Conservation (phyloP, 2,113 vertebrate genomes). For the Hirundichthys speculiger region DNA sequence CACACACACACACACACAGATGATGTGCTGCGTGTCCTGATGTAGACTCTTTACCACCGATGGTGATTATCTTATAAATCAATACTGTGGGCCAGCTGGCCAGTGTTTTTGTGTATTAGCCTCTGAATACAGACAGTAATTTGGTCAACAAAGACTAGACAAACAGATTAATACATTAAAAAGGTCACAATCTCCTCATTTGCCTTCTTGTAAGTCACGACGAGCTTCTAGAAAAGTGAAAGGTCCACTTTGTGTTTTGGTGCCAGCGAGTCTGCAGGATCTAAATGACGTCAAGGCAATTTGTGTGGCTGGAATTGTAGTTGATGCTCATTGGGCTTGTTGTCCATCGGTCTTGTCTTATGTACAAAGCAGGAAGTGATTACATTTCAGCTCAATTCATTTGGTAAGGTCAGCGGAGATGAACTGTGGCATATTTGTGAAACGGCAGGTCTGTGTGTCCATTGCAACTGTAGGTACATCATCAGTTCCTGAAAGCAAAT, state of each 20-base stretch:
- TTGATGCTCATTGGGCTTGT: conserved; percentile 45
- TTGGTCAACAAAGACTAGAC: conserved; percentile 72
- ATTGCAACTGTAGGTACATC: conserved; percentile 22
- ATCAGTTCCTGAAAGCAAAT: conserved; percentile 39
- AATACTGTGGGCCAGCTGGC: conserved; percentile 78
- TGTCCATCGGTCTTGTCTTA: conserved; percentile 47
- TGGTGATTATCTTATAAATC: conserved; percentile 78
- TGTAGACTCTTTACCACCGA: conserved; percentile 68
- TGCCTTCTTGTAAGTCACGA: conserved; percentile 75
- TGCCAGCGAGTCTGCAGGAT: conserved; percentile 69
- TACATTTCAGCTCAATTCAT: conserved; percentile 62
- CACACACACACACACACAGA: conserved; percentile 36
- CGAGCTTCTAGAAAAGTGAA: conserved; percentile 65
- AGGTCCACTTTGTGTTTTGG: conserved; percentile 66
- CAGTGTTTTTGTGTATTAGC: conserved; percentile 78
- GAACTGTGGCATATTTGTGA: conserved; percentile 47
- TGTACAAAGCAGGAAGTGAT: conserved; percentile 45
- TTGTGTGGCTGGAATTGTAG: conserved; percentile 52
- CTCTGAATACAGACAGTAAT: conserved; percentile 77
- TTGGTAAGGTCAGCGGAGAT: conserved; percentile 60
- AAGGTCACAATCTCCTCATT: conserved; percentile 66
- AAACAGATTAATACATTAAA: conserved; percentile 78
- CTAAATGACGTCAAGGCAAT: conserved; percentile 64
- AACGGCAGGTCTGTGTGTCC: conserved; percentile 22
- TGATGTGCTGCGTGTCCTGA: conserved; percentile 59